Evolutionary conservation across 2,888 invertebrate genomes (phyloP).

Genomic region (Folsomia candida): DNA sequence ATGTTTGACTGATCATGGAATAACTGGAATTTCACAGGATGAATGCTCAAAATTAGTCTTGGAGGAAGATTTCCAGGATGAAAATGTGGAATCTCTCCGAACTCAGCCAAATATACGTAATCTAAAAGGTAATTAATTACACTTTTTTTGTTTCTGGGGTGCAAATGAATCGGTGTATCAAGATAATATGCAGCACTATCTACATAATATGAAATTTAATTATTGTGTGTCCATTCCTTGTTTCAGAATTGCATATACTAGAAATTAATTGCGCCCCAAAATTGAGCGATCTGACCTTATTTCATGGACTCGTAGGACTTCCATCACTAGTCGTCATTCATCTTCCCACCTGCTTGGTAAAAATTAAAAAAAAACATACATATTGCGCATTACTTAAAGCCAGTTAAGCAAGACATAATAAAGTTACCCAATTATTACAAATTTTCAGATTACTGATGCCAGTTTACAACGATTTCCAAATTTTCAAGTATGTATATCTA

Average conservation of each 20-base stretch:
- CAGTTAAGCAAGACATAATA: too few relatives aligned
- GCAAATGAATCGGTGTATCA: too few relatives aligned
- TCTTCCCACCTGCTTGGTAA: too few relatives aligned
- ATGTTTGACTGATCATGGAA: constrained; percentile 20
- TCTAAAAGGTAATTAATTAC: constrained; percentile 16
- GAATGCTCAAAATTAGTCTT: too few relatives aligned
- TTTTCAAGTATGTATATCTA: not conserved
- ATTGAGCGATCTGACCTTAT: constrained; percentile 18
- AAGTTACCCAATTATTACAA: too few relatives aligned
- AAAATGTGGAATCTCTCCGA: not conserved
- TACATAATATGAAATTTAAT: not conserved
- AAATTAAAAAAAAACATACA: too few relatives aligned
- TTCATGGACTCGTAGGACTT: constrained; percentile 26
- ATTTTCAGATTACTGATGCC: too few relatives aligned
- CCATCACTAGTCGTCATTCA: constrained; percentile 2
- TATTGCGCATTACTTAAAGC: too few relatives aligned
- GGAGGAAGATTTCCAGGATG: not conserved
- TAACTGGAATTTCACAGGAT: constrained; percentile 35
- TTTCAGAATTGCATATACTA: constrained; percentile 14
- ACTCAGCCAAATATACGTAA: constrained; percentile 20
- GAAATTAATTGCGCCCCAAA: constrained; percentile 23
- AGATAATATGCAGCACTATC: too few relatives aligned
- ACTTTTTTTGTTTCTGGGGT: not conserved
- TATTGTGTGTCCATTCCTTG: not conserved
- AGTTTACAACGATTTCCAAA: too few relatives aligned